phyloP scores from a whole-genome alignment of 2,113 vertebrate genomes.

The Bubo bubo region DNA sequence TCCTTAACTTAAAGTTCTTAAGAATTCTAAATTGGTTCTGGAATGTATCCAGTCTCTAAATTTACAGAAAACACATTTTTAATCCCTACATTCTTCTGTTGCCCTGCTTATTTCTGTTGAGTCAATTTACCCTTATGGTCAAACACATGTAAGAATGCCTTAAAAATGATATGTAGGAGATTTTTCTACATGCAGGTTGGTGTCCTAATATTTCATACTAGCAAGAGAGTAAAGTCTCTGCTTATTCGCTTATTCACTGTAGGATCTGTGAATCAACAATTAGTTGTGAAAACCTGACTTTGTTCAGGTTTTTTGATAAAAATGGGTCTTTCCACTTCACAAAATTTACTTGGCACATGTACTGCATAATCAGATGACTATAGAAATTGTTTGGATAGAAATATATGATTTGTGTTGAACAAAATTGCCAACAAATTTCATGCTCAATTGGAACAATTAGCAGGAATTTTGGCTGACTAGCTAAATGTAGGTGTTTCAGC shows the following conservation, averaged over 20 bases:
- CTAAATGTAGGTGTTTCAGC: conserved; percentile 44
- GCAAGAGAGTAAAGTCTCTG: background rate
- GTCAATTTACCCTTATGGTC: background rate
- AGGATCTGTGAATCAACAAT: background rate
- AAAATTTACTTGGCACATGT: background rate
- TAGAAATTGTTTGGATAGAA: conserved; percentile 35
- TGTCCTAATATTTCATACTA: background rate
- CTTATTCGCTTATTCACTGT: background rate
- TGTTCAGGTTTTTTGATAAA: background rate
- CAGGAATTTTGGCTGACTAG: conserved; percentile 45
- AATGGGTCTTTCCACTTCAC: background rate
- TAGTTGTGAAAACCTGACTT: background rate
- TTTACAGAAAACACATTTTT: background rate
- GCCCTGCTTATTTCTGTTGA: background rate
- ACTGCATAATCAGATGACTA: conserved; percentile 23
- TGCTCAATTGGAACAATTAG: conserved; percentile 57
- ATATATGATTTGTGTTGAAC: conserved; percentile 44
- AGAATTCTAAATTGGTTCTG: background rate
- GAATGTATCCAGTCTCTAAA: background rate
- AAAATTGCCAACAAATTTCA: conserved; percentile 71
- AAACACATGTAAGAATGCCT: background rate
- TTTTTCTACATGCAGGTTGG: background rate
- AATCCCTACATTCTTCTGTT: background rate
- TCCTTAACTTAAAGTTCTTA: background rate
- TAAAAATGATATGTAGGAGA: background rate